A percentile compares a stretch with the other conserved stretches of the same genome.
phyloP scores from a whole-genome alignment of 1,140 invertebrate species.

The Diabrotica undecimpunctata region DNA sequence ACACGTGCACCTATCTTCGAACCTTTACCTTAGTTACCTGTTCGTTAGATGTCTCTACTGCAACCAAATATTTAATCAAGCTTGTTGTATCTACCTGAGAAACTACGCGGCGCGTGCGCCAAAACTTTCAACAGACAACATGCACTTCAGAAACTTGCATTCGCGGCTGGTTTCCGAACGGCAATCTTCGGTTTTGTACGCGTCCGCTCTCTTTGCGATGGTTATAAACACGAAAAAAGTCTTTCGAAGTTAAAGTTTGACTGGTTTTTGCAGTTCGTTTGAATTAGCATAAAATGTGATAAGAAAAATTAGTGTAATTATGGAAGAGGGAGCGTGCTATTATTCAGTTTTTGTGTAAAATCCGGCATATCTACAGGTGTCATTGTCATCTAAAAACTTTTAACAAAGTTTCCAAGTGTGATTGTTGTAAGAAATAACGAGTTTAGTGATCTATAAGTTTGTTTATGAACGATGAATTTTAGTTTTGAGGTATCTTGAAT shows the following conservation, averaged over 20 bases:
- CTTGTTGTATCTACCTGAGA: constrained; percentile 11
- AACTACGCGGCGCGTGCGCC: constrained; percentile 16
- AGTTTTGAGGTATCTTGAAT: neutral
- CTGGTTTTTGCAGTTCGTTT: neutral
- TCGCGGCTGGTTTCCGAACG: constrained; percentile 4
- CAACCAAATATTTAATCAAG: constrained; percentile 7
- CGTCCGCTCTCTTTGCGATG: neutral
- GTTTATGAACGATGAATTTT: neutral
- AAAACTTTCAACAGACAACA: constrained; percentile 25
- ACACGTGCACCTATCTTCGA: neutral
- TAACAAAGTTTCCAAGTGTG: neutral
- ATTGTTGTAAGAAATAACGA: neutral
- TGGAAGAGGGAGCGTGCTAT: neutral
- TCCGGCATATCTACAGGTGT: constrained; percentile 24
- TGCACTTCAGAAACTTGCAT: constrained; percentile 21
- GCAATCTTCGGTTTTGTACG: neutral
- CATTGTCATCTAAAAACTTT: constrained; percentile 7
- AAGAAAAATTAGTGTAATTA: too few relatives aligned
- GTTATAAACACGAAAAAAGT: neutral
- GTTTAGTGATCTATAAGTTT: neutral
- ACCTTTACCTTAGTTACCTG: constrained; percentile 11
- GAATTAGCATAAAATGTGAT: neutral
- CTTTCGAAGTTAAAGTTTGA: neutral
- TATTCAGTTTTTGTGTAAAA: neutral
- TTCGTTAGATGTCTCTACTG: constrained; percentile 19